Evolutionary conservation across 2,888 invertebrate species (phyloP), one percentile per base, ranked within the genome.

Genomic region (Tetragonula carbonaria): DNA sequence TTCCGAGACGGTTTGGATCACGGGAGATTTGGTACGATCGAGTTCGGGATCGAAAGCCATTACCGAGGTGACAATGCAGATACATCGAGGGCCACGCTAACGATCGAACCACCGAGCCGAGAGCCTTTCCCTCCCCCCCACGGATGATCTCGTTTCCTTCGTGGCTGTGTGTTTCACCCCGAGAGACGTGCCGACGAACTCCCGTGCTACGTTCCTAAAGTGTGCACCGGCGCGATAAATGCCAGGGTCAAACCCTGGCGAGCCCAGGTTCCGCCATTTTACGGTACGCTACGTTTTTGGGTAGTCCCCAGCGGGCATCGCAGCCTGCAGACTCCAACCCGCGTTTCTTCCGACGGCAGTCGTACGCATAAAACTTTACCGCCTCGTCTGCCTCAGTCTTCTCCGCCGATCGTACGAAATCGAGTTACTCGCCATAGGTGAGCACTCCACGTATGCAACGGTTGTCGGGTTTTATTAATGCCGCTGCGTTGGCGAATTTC

Each of bases 211-310:
- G 33, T 72, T 71, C 72, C 62, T 62, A 74, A 85, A 80, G 74
- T 78, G 81, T 75, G 71, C 86, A 78, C 53, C 82, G 80, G 68
- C 75, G 81, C 86, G 88, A 89, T 85, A 86, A 88, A 87, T 80
- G 82, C 80, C 78, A 82, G 67, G 83, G 84, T 67, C 79, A 74
- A 78, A 74, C 78, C 78, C 82, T 45, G 45, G 55, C 50, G 75
- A 53, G 68, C 73, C 78, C 65, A 84, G 81, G 71, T 89, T 87
- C 59, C 79, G 57, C 68, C 85, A 80, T 84, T 88, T 89, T 84
- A 87, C 84, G 79, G 65, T 81, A 86, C 83, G 82, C 71, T 82
- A 89, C 77, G 84, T 87, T 89, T 86, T 89, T 84, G 72, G 86
- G 82, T 79, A 75, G 68, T 86, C 82, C 78, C 73, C 57, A 71